Evolutionary conservation across 1,140 invertebrate species (phyloP).

Genomic region (Saccostrea glomerata): DNA sequence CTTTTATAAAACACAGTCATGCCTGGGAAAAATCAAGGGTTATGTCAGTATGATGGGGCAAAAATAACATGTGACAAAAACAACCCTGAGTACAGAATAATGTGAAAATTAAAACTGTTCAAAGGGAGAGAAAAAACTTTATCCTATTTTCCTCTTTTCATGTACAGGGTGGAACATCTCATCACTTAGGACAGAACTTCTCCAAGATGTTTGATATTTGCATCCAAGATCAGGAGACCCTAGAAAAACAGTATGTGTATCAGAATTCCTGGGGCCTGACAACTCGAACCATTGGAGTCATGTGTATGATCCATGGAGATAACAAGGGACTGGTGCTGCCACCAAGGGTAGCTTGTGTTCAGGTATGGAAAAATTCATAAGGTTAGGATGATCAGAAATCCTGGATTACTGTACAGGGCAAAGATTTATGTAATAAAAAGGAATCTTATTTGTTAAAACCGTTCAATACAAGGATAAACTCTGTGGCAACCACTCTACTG

Average conservation of each 20-base stretch:
- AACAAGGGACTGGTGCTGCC: conserved; percentile 97
- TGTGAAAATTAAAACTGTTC: not conserved
- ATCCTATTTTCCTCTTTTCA: not conserved
- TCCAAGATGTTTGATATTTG: conserved; percentile 99
- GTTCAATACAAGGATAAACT: not conserved
- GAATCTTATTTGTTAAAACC: not conserved
- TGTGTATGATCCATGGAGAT: conserved; percentile 98
- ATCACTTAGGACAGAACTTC: conserved; percentile 99
- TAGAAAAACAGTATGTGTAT: conserved; percentile 91
- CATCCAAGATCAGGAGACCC: conserved; percentile 94
- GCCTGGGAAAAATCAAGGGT: too few relatives aligned
- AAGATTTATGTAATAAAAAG: not conserved
- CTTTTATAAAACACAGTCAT: too few relatives aligned
- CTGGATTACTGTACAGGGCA: not conserved
- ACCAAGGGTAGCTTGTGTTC: conserved; percentile 91
- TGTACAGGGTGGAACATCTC: conserved; percentile 93
- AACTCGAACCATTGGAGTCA: conserved; percentile 96
- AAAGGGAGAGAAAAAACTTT: not conserved
- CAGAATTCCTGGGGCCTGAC: conserved; percentile 99
- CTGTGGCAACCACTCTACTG: not conserved
- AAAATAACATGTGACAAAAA: too few relatives aligned
- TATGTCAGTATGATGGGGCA: too few relatives aligned
- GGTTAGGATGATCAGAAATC: not conserved
- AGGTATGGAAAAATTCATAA: conserved; percentile 77
- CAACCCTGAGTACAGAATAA: not conserved